These are phyloP conservation scores for Scaptomyza graminum DNA, from an alignment of 1,140 invertebrate species.

Conservation along the genomic window DNA sequence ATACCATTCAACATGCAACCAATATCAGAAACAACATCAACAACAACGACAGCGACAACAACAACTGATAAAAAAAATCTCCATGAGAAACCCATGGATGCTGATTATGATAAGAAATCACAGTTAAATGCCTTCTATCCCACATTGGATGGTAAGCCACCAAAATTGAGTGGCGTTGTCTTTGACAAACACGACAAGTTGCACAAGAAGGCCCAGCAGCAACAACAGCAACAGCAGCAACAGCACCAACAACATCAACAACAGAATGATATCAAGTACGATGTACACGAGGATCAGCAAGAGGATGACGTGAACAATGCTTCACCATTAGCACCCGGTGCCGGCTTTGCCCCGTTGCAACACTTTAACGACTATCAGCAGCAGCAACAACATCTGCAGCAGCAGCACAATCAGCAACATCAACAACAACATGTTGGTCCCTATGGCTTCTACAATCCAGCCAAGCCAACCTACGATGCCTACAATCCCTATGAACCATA, in stretches of 20 bases:
- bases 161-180: constrained; percentile 55
- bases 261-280: constrained; percentile 80
- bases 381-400: constrained; percentile 56
- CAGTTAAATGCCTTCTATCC: constrained; percentile 75
- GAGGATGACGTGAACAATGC: constrained; percentile 54
- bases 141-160: constrained; percentile 80
- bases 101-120: constrained; percentile 67
- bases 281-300: constrained; percentile 73
- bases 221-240: constrained; percentile 33
- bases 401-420: constrained; percentile 53
- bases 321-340: constrained; percentile 53
- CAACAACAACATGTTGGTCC: constrained; percentile 67
- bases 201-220: constrained; percentile 68
- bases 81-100: constrained; percentile 30
- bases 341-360: constrained; percentile 66
- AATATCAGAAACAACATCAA: constrained; percentile 70
- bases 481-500: constrained; percentile 79
- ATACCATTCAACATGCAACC: constrained; percentile 75
- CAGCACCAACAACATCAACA: constrained; percentile 62
- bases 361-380: constrained; percentile 61
- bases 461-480: constrained; percentile 74
- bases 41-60: constrained; percentile 41
- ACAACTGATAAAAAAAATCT: constrained; percentile 35
- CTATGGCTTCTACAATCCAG: constrained; percentile 83
- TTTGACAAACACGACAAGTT: constrained; percentile 73